These are phyloP conservation scores for Aptenodytes forsteri DNA, from an alignment of 2,113 vertebrate genomes.

Conservation along the genomic window DNA sequence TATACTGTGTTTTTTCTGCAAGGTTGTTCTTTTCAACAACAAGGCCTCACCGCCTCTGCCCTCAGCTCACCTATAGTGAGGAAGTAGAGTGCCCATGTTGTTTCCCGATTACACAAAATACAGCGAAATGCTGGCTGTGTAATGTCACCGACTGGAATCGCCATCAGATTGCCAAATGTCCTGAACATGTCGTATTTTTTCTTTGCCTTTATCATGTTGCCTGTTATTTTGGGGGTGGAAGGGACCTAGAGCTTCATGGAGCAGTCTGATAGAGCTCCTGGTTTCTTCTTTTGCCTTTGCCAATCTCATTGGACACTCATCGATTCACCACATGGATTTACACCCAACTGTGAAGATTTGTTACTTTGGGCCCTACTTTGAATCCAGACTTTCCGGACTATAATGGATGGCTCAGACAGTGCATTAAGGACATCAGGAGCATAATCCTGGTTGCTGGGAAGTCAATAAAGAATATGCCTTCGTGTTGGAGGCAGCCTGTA, in stretches of 20 bases:
- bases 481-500: background rate
- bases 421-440: background rate
- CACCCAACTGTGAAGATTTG: background rate
- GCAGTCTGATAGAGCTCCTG: background rate
- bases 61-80: background rate
- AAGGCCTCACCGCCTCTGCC: background rate
- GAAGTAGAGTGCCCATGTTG: background rate
- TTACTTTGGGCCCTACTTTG: background rate
- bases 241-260: background rate
- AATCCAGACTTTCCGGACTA: background rate
- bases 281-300: background rate
- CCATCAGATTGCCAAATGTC: background rate
- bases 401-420: background rate
- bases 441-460: background rate
- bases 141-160: background rate
- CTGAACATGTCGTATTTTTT: background rate
- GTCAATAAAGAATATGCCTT: background rate
- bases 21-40: background rate
- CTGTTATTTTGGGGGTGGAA: background rate
- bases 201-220: background rate
- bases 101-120: background rate
- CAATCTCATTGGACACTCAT: background rate
- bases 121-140: background rate
- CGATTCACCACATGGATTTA: background rate
- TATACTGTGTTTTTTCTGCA: background rate